Evolutionary conservation across 2,888 invertebrate species (phyloP), one percentile per base, ranked within the genome.

Genomic region (Pristionchus japonicus): DNA sequence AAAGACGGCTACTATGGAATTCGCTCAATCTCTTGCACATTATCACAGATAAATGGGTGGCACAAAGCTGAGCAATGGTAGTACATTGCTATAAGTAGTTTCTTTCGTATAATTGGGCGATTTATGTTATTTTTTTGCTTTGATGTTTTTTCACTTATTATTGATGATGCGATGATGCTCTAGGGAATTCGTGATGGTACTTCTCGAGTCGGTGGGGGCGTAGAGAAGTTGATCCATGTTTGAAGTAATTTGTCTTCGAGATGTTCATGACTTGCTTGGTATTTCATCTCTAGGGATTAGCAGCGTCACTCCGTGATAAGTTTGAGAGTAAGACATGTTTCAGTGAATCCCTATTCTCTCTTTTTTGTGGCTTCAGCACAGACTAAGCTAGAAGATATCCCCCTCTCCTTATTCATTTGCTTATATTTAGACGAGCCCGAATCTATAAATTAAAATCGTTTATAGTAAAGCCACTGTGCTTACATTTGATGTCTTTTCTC

Each of bases 191-290:
- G 11, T 13, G 31, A 34, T 27, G 64, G 34, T 67, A 15, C 31
- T 31, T 67, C n/a, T 61, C 11, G 27, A 27, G 23, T 31, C 27
- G 15, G n/a, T 20, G 70, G 67, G 31, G 34, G 70, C 70, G 37
- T 70, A 34, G 17, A 37, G 70, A 70, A 70, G 31, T 57, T 57
- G 9, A n/a, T 57, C 57, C 70, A 13, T 37, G 70, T 37, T 37
- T 70, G 37, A 70, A 70, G 70, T 70, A 17, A 70, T 70, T 70
- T 70, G 37, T 70, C 70, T 70, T 70, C n/a, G 70, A 40, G 37
- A 40, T 37, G 23, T 70, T 70, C 70, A 70, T 70, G 70, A 70
- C 40, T 17, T 37, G 67, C 67, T 20, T 52, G n/a, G n/a, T 37
- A 37, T 37, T 70, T 9, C 23, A 37, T 70, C 70, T 37, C 70